Evolutionary conservation across 23 tunicate species (phyloP).

Genomic region (Trididemnum nubilum): DNA sequence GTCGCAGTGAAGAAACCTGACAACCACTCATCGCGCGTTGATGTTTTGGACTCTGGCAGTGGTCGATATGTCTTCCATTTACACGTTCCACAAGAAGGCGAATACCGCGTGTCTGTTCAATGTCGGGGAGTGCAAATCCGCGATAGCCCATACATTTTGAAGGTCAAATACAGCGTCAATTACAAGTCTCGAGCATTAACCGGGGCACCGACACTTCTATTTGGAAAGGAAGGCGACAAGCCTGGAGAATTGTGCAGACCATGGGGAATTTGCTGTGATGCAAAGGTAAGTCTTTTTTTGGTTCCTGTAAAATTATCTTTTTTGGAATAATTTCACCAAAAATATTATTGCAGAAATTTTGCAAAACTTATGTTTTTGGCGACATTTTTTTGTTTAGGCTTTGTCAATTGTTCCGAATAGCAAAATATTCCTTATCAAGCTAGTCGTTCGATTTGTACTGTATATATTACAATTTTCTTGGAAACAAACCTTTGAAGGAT

Average conservation of each 20-base stretch:
- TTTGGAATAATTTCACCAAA: too few relatives aligned
- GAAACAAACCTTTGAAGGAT: too few relatives aligned
- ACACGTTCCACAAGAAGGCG: slow-evolving; percentile 37
- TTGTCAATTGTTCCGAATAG: too few relatives aligned
- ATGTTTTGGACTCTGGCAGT: slow-evolving; percentile 38
- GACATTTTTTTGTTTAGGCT: too few relatives aligned
- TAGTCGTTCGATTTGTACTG: too few relatives aligned
- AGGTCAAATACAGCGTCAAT: slow-evolving; percentile 47
- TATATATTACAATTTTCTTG: too few relatives aligned
- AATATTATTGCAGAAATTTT: too few relatives aligned
- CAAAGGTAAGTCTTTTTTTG: slow-evolving; percentile 54
- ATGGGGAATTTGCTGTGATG: slow-evolving; percentile 82
- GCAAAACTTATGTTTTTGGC: too few relatives aligned
- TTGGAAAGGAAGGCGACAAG: slow-evolving; percentile 79
- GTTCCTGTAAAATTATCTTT: too few relatives aligned
- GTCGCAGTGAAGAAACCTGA: slow-evolving; percentile 41
- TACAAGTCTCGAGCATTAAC: slow-evolving; percentile 18
- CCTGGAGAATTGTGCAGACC: slow-evolving; percentile 89
- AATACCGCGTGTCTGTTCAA: slow-evolving; percentile 37
- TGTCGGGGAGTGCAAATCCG: slow-evolving; percentile 43
- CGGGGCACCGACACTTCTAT: slow-evolving; percentile 23
- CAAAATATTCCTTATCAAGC: too few relatives aligned
- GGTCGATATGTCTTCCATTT: slow-evolving; percentile 40
- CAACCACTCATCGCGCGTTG: slow-evolving; percentile 6
- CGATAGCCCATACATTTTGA: slow-evolving; percentile 52